phyloP scores from a whole-genome alignment of 2,888 invertebrate species.

The Nezara viridula region DNA sequence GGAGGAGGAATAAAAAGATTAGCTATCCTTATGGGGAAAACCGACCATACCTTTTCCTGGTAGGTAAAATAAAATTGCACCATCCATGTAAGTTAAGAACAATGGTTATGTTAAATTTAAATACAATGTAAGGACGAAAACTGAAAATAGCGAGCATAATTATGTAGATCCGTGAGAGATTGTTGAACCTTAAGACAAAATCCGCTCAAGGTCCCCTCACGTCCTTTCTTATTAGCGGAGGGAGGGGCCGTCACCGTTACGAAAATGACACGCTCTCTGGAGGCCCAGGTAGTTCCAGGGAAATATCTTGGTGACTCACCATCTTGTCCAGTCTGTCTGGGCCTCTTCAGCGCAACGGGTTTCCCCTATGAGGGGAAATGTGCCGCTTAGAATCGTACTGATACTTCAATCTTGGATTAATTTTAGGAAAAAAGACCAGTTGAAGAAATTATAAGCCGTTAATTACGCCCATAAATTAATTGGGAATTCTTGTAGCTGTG shows the following conservation, averaged over 20 bases:
- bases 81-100: not conserved
- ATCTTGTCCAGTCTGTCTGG: not conserved
- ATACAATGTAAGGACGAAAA: not conserved
- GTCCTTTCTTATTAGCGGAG: constrained; percentile 31
- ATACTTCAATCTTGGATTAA: not conserved
- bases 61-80: not conserved
- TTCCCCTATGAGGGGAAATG: not conserved
- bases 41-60: not conserved
- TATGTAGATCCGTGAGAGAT: not conserved
- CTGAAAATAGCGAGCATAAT: not conserved
- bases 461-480: no score
- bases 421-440: no score
- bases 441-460: no score
- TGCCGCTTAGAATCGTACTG: not conserved
- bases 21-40: no score
- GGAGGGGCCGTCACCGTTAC: constrained; percentile 1
- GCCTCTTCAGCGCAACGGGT: not conserved
- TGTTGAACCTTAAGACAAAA: constrained; percentile 10
- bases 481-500: no score
- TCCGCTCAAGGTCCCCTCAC: not conserved
- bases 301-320: constrained; percentile 29
- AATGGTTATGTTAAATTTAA: not conserved
- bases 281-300: not conserved
- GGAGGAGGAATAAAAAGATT: no score
- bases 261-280: constrained; percentile 16